These are phyloP conservation scores for Drosophila orosa DNA, from an alignment of 1,140 invertebrate species.

Conservation along the genomic window DNA sequence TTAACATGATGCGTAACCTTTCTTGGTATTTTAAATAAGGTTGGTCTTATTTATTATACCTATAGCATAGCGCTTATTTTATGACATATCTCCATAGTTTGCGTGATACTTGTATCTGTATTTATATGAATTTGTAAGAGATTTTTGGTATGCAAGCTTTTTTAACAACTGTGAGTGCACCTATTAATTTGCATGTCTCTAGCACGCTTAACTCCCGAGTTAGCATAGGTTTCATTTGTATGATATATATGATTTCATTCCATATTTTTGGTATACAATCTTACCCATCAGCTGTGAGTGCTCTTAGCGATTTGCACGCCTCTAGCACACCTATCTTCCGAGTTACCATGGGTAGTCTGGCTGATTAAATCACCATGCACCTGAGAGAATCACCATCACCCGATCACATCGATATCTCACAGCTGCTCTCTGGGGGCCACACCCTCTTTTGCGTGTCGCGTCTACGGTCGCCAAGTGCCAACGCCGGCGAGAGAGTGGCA, in stretches of 20 bases:
- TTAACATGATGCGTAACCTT: neutral
- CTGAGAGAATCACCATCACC: neutral
- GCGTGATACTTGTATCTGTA: no score
- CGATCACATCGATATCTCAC: constrained; percentile 1
- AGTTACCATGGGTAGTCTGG: neutral
- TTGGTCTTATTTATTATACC: no score
- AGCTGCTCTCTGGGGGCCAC: constrained; percentile 24
- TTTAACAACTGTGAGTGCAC: neutral
- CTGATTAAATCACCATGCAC: constrained; percentile 16
- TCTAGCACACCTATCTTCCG: neutral
- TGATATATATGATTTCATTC: no score
- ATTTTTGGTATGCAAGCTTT: constrained; percentile 1
- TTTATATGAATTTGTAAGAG: neutral
- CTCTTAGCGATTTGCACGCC: neutral
- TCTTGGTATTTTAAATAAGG: neutral
- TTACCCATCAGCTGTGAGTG: neutral
- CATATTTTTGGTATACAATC: neutral
- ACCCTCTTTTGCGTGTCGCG: constrained; percentile 32
- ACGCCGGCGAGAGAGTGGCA: constrained; percentile 17
- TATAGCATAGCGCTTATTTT: neutral
- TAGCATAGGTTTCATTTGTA: no score
- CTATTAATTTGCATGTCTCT: neutral
- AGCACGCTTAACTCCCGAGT: neutral
- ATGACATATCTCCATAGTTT: neutral
- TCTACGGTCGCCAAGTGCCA: neutral